Evolutionary conservation across 2,888 invertebrate species (phyloP).

Genomic region (Eledona agricola): DNA sequence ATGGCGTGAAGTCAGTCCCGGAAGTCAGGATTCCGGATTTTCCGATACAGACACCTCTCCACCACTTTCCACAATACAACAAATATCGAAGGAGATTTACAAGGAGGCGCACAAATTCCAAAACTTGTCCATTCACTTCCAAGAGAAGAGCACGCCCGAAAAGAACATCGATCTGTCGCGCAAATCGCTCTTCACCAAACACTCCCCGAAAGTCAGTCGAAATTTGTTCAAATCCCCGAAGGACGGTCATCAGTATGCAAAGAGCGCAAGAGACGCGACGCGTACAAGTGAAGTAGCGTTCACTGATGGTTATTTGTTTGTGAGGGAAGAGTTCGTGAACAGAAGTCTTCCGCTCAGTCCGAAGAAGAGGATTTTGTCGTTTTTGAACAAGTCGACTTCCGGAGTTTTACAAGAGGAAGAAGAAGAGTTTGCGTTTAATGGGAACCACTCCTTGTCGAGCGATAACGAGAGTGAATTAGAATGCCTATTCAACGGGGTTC

Average conservation of each 20-base stretch:
- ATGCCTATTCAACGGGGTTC: conserved; percentile 53
- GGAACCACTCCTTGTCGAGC: conserved; percentile 49
- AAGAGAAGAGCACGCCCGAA: conserved; percentile 58
- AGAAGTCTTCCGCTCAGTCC: conserved; percentile 10
- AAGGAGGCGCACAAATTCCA: conserved; percentile 46
- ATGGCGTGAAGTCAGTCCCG: conserved; percentile 70
- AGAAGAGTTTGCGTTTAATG: conserved; percentile 38
- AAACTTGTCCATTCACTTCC: conserved; percentile 59
- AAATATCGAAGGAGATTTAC: conserved; percentile 53
- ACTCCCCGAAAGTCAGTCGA: conserved; percentile 57
- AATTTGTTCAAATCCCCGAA: conserved; percentile 55
- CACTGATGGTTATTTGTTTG: conserved; percentile 45
- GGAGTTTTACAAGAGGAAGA: conserved; percentile 44
- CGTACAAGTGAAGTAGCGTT: conserved; percentile 48
- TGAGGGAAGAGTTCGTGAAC: conserved; percentile 27
- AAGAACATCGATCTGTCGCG: conserved; percentile 37
- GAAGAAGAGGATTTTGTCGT: background rate
- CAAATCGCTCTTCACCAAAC: conserved; percentile 45
- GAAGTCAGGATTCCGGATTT: conserved; percentile 83
- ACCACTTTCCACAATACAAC: conserved; percentile 34
- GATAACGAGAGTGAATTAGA: conserved; percentile 61
- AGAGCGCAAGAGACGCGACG: conserved; percentile 46
- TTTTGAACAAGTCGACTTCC: conserved; percentile 49
- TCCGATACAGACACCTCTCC: conserved; percentile 73
- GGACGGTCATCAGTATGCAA: conserved; percentile 57